Base-by-base conservation (phyloP, 2,113 vertebrate species). In the Erythrolamprus reginae region DNA sequence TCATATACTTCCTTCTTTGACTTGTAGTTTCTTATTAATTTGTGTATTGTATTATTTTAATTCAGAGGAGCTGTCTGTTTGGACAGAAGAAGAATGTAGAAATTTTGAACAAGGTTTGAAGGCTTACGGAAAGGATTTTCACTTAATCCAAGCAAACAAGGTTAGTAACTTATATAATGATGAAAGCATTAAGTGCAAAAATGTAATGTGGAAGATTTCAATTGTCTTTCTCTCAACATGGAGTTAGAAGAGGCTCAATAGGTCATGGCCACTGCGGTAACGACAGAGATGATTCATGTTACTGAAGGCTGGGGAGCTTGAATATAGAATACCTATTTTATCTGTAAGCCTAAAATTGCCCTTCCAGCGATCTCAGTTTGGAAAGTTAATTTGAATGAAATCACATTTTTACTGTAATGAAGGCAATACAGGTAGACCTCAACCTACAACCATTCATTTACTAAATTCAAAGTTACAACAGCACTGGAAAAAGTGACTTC, bases 31-130 rank as follows among this genome's bases (percentile, higher is more conserved):
- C 23, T 83, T 23, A 42, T 92, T 13, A 85, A 91, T 1, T 13
- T 70, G 0, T 52, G 83, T 84, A 13, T 53, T 91, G 19, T 53
- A 1, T 89, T 94, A 53, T 56, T 61, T 93, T 94, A 91, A 91
- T 88, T 0, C 94, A 99, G 99, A 99, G 96, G 98, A 99, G 91
- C 96, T 99, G 9, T 98, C 98, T 89, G 97, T 99, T 84, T 99
- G 99, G 99, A 99, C 98, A 52, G 98, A 99, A 92, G 99, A 99
- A 95, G 99, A 99, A 93, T 99, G 98, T 96, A 97, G 98, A 96
- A 98, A 98, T 95, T 99, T 99, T 97, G 98, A 99, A 86, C 98
- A 99, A 97, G 98, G 98, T 65, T 96, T 99, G 89, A 99, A 99
- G 95, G 98, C 98, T 90, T 99, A 99, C 95, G 99, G 98, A 51